Evolutionary conservation across 2,888 invertebrate species (phyloP).

Genomic region (Pardosa pseudoannulata): DNA sequence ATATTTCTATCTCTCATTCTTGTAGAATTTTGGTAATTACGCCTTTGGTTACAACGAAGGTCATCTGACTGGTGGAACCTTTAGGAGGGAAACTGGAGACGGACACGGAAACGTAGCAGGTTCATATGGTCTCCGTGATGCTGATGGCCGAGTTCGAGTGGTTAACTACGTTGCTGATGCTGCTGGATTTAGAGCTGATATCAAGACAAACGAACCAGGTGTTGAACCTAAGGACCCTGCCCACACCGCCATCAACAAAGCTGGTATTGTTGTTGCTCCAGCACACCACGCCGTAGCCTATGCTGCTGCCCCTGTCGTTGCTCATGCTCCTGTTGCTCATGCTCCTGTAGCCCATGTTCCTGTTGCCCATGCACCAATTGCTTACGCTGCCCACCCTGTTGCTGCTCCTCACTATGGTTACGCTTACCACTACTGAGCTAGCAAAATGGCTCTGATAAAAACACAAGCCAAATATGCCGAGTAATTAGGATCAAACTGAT

Average conservation of each 20-base stretch:
- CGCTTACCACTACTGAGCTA: conserved; percentile 45
- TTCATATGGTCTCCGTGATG: conserved; percentile 56
- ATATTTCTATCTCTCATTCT: neutral
- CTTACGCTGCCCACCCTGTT: conserved; percentile 22
- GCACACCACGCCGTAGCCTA: conserved; percentile 34
- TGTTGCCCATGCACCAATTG: conserved; percentile 12
- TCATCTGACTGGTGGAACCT: conserved; percentile 57
- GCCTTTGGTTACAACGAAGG: conserved; percentile 69
- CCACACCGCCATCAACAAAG: conserved; percentile 57
- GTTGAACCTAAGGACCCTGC: conserved; percentile 68
- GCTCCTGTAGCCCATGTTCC: conserved; percentile 26
- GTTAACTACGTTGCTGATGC: conserved; percentile 72
- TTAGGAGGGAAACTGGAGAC: conserved; percentile 65
- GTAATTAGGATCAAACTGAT: too few species aligned
- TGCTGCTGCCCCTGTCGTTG: conserved; percentile 18
- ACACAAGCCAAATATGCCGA: neutral
- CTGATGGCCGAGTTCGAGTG: conserved; percentile 58
- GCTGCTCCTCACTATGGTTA: conserved; percentile 50
- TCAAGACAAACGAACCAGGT: conserved; percentile 70
- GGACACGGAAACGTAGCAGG: conserved; percentile 62
- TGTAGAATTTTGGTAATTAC: conserved; percentile 60
- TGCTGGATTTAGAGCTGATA: conserved; percentile 73
- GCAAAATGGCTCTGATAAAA: neutral
- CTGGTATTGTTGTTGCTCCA: conserved; percentile 27
- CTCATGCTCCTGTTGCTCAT: neutral